A percentile compares a stretch with the other conserved stretches of the same genome.
phyloP scores from a whole-genome alignment of 2,888 invertebrate genomes.

The Sarcophaga caerulescens region DNA sequence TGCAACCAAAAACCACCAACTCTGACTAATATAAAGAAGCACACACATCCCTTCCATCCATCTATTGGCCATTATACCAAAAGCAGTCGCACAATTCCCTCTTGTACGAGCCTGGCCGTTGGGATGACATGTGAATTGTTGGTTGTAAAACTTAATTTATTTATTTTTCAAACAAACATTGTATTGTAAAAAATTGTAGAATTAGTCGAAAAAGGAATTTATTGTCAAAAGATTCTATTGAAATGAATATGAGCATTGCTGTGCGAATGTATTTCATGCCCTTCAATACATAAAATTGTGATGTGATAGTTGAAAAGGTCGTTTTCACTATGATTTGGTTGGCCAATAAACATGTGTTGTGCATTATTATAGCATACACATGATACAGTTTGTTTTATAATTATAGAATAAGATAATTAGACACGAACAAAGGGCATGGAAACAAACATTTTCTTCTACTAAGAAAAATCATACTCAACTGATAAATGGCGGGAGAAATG shows the following conservation, averaged over 20 bases:
- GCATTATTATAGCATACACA: neutral
- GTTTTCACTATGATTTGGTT: neutral
- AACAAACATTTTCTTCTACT: no score
- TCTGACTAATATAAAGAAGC: neutral
- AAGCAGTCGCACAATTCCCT: neutral
- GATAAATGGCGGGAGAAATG: no score
- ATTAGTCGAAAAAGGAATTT: slow-evolving; percentile 43
- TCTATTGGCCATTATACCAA: neutral
- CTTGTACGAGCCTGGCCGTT: neutral
- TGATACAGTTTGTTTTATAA: slow-evolving; percentile 3
- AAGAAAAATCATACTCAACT: no score
- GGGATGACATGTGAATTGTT: neutral
- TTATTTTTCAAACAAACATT: neutral
- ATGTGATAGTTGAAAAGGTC: slow-evolving; percentile 6
- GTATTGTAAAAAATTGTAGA: slow-evolving; percentile 21
- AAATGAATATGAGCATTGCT: neutral
- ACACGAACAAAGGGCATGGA: no score
- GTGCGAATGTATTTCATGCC: neutral
- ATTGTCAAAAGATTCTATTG: neutral
- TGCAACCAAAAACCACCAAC: neutral
- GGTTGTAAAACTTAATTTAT: slow-evolving; percentile 38
- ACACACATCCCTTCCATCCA: neutral
- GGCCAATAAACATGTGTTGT: neutral
- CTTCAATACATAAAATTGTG: neutral
- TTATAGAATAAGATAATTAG: neutral